Evolutionary conservation across 2,797 vertebrate species (phyloP).

Genomic region (Sphenopsis melanotis): DNA sequence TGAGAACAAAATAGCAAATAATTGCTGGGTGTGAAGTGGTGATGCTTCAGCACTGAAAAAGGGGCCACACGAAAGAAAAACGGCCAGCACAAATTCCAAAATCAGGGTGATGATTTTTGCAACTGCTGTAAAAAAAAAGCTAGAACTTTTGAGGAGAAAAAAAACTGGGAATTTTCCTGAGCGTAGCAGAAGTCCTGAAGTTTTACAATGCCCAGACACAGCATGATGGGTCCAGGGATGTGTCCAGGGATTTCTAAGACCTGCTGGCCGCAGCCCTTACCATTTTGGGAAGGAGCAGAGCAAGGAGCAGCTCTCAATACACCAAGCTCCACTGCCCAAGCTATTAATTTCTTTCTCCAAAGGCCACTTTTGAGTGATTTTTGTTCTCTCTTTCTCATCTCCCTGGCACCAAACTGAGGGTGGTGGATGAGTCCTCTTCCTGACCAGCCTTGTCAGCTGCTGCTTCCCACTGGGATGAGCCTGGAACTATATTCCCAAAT

Average conservation of each 20-base stretch:
- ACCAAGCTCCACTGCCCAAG: neutral
- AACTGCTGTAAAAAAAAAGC: no score
- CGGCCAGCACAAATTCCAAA: fast-evolving
- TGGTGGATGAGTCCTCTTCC: neutral
- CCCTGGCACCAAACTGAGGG: neutral
- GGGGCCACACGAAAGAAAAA: fast-evolving
- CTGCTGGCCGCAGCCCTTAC: neutral
- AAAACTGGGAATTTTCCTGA: neutral
- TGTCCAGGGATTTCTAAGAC: neutral
- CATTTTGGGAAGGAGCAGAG: neutral
- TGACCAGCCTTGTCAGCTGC: neutral
- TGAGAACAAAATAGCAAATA: neutral
- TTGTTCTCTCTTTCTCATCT: neutral
- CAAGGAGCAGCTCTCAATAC: neutral
- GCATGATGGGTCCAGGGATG: neutral
- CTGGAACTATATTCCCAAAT: neutral
- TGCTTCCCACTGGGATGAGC: neutral
- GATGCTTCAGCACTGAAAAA: neutral
- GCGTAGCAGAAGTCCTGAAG: fast-evolving
- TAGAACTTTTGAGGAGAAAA: neutral
- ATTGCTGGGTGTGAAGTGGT: neutral
- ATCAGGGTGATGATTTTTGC: fast-evolving
- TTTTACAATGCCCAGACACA: fast-evolving
- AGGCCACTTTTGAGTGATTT: neutral
- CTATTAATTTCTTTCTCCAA: fast-evolving